Evolutionary conservation across 2,888 invertebrate genomes (phyloP), one percentile per base, ranked within the genome.

Genomic region (Chrysina gloriosa): DNA sequence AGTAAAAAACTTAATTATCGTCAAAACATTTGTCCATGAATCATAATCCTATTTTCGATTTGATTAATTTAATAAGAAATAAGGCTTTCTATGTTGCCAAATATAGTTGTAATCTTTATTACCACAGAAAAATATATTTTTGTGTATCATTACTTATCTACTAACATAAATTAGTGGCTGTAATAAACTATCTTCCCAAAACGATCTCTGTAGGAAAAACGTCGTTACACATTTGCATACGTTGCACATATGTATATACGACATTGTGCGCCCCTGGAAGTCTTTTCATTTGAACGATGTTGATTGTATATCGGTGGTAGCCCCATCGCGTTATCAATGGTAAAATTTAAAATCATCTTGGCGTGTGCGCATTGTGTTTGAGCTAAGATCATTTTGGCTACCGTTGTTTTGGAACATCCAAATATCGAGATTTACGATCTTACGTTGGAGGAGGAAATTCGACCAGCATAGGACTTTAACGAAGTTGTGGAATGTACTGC

Each of bases 181-280:
- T 56, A 66, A 66, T 56, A 66, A 66, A 66, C 42, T 58, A 66
- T 66, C 66, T 27, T 16, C 42, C 23, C 21, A 42, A 61, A 58
- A 42, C 42, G 42, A 61, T 61, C 42, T 61, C 58, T 7, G 58
- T 42, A 27, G 45, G 42, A 61, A 25, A 39, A 42, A 27, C 27
- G 42, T 42, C 45, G 58, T 42, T 61, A 61, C 11, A 42, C 58
- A 61, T 61, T 61, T 61, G 45, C 58, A 61, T 61, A 61, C 21
- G 58, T 61, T 45, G 31, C 14, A 63, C 31, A 39, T 25, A 47
- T 45, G 31, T 29, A 63, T 63, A 63, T 45, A 47, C 27, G 63
- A 63, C 63, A 39, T 45, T 29, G 45, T 47, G 29, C 63, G 29
- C 47, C 47, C 45, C 63, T 63, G 63, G 63, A 21, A 45, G 29